phyloP scores from a whole-genome alignment of 2,888 invertebrate genomes.

The Brachylomia viminalis region DNA sequence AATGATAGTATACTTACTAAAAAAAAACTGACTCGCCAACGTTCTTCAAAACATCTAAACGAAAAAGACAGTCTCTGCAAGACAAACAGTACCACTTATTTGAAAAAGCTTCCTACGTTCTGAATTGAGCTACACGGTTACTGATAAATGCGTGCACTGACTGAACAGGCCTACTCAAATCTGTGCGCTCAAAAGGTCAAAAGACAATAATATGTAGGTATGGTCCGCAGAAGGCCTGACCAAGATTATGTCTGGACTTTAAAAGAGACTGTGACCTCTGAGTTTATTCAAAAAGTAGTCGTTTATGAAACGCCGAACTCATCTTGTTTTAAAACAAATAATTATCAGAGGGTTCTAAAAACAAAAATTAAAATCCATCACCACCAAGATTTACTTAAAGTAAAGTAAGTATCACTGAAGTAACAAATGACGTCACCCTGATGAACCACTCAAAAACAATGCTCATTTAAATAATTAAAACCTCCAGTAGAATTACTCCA shows the following conservation, averaged over 20 bases:
- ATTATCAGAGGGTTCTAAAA: background rate
- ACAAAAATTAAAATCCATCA: conserved; percentile 13
- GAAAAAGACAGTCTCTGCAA: background rate
- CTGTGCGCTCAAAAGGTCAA: too few relatives aligned
- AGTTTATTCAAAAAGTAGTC: too few relatives aligned
- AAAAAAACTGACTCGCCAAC: background rate
- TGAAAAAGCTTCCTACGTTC: too few relatives aligned
- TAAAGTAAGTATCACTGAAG: conserved; percentile 49
- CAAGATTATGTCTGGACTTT: too few relatives aligned
- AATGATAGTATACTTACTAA: background rate
- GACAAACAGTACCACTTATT: background rate
- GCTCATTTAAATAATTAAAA: conserved; percentile 55
- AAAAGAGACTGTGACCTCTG: too few relatives aligned
- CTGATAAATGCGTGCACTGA: too few relatives aligned
- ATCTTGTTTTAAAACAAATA: background rate
- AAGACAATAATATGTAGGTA: too few relatives aligned
- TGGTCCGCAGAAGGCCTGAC: too few relatives aligned
- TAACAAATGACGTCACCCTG: conserved; percentile 56
- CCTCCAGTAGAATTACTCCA: too few relatives aligned
- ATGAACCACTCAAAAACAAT: conserved; percentile 65
- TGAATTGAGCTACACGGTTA: too few relatives aligned
- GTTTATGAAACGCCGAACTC: too few relatives aligned
- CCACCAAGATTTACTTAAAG: conserved; percentile 44
- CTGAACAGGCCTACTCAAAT: too few relatives aligned
- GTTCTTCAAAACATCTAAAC: background rate